phyloP scores from a whole-genome alignment of 2,113 vertebrate species.

The Halcyon senegalensis region DNA sequence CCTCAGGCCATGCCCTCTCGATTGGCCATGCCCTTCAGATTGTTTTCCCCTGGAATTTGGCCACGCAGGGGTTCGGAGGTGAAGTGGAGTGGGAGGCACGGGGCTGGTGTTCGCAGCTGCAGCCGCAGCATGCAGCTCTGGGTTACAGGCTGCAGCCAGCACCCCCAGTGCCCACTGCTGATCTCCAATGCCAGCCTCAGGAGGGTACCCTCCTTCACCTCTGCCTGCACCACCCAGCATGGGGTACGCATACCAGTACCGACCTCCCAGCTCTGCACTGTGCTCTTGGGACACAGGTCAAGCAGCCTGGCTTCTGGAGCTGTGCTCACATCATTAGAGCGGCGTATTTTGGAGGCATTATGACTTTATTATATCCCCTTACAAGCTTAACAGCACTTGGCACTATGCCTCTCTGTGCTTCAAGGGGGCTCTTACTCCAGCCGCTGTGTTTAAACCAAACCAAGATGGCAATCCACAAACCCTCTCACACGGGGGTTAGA shows the following conservation, averaged over 20 bases:
- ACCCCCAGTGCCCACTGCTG: background rate
- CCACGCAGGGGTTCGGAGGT: background rate
- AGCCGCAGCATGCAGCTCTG: background rate
- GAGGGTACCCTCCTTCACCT: rapidly evolving
- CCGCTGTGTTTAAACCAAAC: background rate
- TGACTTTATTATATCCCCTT: background rate
- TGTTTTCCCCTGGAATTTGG: background rate
- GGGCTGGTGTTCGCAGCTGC: background rate
- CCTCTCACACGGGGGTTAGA: background rate
- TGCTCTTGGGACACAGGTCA: background rate
- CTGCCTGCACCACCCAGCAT: background rate
- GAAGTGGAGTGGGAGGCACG: rapidly evolving
- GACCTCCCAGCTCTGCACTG: background rate
- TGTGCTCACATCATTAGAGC: background rate
- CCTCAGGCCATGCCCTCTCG: too few relatives aligned
- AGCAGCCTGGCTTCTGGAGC: background rate
- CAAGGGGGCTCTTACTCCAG: background rate
- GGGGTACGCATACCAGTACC: rapidly evolving
- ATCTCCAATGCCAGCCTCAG: background rate
- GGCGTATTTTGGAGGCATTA: background rate
- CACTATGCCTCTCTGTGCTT: background rate
- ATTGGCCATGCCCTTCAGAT: background rate
- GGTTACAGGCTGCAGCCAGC: background rate
- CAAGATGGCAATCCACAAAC: background rate
- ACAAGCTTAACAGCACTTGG: background rate